phyloP scores from a whole-genome alignment of 2,113 vertebrate species.

The Notarius quadriscutis region DNA sequence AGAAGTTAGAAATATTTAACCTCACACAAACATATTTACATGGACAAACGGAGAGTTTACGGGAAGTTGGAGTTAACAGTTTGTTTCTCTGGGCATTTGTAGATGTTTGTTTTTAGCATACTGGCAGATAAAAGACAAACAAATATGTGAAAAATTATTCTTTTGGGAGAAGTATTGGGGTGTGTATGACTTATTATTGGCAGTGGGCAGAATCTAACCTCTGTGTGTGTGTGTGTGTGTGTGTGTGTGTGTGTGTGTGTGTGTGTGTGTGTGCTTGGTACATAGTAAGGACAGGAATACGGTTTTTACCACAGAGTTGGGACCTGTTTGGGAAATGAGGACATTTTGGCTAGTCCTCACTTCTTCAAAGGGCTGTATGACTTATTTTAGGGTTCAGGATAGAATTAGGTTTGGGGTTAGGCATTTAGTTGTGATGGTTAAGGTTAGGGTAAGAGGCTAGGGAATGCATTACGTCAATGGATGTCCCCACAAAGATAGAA shows the following conservation, averaged over 20 bases:
- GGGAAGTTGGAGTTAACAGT: conserved; percentile 10
- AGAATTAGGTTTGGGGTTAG: too few relatives aligned
- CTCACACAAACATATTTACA: conserved; percentile 37
- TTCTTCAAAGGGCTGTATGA: too few relatives aligned
- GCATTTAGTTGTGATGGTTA: too few relatives aligned
- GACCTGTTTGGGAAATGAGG: too few relatives aligned
- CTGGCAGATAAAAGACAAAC: conserved; percentile 25
- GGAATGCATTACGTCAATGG: too few relatives aligned
- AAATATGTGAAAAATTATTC: neutral
- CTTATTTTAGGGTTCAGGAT: too few relatives aligned
- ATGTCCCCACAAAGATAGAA: too few relatives aligned
- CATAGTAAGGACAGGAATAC: too few relatives aligned
- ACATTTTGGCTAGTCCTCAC: too few relatives aligned
- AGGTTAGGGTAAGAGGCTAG: too few relatives aligned
- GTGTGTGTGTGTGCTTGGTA: conserved; percentile 40
- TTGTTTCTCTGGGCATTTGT: conserved; percentile 21
- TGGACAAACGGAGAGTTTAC: conserved; percentile 30
- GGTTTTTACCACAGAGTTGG: too few relatives aligned
- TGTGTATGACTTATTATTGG: neutral
- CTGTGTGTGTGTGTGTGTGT: conserved; percentile 46
- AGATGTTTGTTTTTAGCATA: conserved; percentile 25
- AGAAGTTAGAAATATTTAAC: conserved; percentile 24
- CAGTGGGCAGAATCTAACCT: neutral
- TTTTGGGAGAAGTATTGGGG: neutral
- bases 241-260: conserved; percentile 50